phyloP scores from a whole-genome alignment of 2,888 invertebrate species.

The Plebejus melissa region DNA sequence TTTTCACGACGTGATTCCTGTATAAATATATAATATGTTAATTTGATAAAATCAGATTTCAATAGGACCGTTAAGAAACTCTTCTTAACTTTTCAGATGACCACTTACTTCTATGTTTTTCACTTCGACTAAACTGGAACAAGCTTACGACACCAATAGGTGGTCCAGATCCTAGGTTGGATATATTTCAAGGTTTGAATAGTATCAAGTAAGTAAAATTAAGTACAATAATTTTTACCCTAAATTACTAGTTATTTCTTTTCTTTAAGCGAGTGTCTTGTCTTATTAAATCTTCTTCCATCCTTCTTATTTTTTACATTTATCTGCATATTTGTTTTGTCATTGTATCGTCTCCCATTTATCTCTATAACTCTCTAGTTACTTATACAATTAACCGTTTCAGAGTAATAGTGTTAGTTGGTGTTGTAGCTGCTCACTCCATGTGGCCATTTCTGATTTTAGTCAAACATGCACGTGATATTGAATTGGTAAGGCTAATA shows the following conservation, averaged over 20 bases:
- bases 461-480: slow-evolving; percentile 35
- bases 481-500: slow-evolving; percentile 42
- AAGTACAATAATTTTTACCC: too few species aligned
- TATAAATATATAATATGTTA: too few species aligned
- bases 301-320: too few species aligned
- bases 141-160: slow-evolving; percentile 32
- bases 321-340: too few species aligned
- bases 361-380: too few species aligned
- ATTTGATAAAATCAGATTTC: too few species aligned
- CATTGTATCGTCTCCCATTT: too few species aligned
- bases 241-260: too few species aligned
- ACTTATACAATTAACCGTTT: background rate
- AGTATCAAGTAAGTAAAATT: slow-evolving; percentile 41
- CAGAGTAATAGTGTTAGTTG: slow-evolving; percentile 33
- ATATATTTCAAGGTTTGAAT: slow-evolving; percentile 39
- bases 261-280: too few species aligned
- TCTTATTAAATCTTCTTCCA: too few species aligned
- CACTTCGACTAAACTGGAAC: slow-evolving; percentile 45
- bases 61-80: background rate
- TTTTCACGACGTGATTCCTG: too few species aligned
- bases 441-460: slow-evolving; percentile 24
- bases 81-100: slow-evolving; percentile 31
- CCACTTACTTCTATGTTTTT: slow-evolving; percentile 44
- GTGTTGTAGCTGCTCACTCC: slow-evolving; percentile 37
- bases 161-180: slow-evolving; percentile 29